phyloP scores from a whole-genome alignment of 1,140 invertebrate species.

The Megathymus violae region DNA sequence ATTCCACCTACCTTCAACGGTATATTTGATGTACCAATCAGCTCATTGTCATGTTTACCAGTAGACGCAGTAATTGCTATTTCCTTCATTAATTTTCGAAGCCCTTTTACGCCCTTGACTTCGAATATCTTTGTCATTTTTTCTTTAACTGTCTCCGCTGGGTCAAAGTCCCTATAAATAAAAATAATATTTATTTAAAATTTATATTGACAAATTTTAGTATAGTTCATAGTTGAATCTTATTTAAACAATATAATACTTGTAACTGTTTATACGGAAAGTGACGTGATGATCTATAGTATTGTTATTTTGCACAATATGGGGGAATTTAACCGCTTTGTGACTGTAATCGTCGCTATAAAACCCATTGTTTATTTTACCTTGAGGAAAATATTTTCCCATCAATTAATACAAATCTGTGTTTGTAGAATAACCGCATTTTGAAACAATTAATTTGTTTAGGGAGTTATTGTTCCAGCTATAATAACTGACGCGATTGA shows the following conservation, averaged over 20 bases:
- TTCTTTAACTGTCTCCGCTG: conserved; percentile 93
- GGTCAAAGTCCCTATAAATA: conserved; percentile 94
- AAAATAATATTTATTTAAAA: no score
- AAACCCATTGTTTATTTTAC: neutral
- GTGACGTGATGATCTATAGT: no score
- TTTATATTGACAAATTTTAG: no score
- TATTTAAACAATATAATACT: neutral
- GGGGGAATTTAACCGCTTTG: neutral
- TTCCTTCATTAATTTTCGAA: conserved; percentile 96
- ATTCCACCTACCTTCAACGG: conserved; percentile 88
- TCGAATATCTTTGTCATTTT: conserved; percentile 93
- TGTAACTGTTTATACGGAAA: no score
- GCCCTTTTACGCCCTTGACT: conserved; percentile 92
- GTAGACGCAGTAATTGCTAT: conserved; percentile 97
- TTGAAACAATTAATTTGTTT: no score
- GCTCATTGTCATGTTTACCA: conserved; percentile 97
- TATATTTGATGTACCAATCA: conserved; percentile 94
- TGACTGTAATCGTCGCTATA: neutral
- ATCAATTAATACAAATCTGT: neutral
- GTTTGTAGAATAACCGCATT: no score
- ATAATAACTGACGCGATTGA: no score
- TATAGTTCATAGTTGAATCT: no score
- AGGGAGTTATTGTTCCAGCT: no score
- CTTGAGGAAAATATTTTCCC: neutral
- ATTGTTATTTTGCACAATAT: no score